A percentile compares a stretch with the other conserved stretches of the same genome.
Evolutionary conservation across 2,888 invertebrate species (phyloP).

Genomic region (Drosophila villosipedis): DNA sequence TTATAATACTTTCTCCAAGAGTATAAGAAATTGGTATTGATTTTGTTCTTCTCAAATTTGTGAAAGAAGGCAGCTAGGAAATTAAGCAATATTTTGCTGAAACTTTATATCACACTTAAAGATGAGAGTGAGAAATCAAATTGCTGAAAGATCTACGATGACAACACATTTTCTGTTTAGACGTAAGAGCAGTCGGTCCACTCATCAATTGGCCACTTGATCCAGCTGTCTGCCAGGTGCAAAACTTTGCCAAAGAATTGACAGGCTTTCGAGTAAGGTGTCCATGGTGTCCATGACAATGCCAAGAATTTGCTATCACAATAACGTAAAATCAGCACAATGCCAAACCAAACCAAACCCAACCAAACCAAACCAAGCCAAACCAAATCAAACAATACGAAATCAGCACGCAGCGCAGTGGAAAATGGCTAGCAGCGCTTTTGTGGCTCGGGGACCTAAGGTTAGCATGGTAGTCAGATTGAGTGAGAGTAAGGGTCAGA

Average conservation of each 20-base stretch:
- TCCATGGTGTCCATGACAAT: slow-evolving; percentile 20
- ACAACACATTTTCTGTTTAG: background rate
- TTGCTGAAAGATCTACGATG: slow-evolving; percentile 5
- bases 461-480: slow-evolving; percentile 1
- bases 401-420: background rate
- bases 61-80: background rate
- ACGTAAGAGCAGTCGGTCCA: background rate
- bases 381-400: slow-evolving; percentile 3
- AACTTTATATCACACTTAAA: too few relatives aligned
- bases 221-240: slow-evolving; percentile 16
- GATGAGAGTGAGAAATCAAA: background rate
- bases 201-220: slow-evolving; percentile 25
- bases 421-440: slow-evolving; percentile 7
- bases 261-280: background rate
- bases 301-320: slow-evolving; percentile 28
- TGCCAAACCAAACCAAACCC: slow-evolving; percentile 1
- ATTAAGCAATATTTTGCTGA: background rate
- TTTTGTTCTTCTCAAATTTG: background rate
- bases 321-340: slow-evolving; percentile 31
- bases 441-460: slow-evolving; percentile 2
- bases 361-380: background rate
- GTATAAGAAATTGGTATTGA: background rate
- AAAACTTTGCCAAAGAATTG: background rate
- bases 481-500: background rate
- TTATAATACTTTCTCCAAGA: background rate